These are phyloP conservation scores for Athene cunicularia DNA, from an alignment of 2,113 vertebrate species.

Conservation along the genomic window DNA sequence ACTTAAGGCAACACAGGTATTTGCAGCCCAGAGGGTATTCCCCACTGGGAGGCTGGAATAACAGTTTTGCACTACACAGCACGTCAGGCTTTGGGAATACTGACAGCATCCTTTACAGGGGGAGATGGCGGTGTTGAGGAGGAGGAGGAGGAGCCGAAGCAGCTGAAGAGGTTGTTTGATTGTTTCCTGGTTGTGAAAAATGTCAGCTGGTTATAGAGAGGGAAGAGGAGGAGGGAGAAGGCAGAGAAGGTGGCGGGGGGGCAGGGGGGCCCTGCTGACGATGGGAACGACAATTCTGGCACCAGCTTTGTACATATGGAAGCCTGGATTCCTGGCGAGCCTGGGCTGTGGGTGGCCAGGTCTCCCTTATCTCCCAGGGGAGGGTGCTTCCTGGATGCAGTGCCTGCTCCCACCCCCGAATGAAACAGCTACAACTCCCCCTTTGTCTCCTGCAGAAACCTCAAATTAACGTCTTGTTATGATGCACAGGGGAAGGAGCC, in stretches of 20 bases:
- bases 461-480: background rate
- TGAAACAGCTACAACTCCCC: background rate
- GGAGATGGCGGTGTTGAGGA: background rate
- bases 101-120: background rate
- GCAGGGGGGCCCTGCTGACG: background rate
- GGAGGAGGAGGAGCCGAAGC: constrained; percentile 27
- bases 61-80: background rate
- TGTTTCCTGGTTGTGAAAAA: constrained; percentile 45
- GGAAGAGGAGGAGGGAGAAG: background rate
- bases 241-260: background rate
- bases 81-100: background rate
- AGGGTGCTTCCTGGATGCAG: background rate
- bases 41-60: constrained; percentile 47
- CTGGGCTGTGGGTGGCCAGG: constrained; percentile 27
- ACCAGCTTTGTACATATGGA: background rate
- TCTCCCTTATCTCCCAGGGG: background rate
- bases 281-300: constrained; percentile 14
- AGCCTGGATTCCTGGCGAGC: constrained; percentile 18
- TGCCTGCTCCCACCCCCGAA: background rate
- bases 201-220: constrained; percentile 30
- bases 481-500: background rate
- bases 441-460: background rate
- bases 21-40: constrained; percentile 20
- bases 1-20: constrained; percentile 32
- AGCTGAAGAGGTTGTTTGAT: constrained; percentile 37